phyloP scores from a whole-genome alignment of 2,888 invertebrate genomes.

The Helleia helle region DNA sequence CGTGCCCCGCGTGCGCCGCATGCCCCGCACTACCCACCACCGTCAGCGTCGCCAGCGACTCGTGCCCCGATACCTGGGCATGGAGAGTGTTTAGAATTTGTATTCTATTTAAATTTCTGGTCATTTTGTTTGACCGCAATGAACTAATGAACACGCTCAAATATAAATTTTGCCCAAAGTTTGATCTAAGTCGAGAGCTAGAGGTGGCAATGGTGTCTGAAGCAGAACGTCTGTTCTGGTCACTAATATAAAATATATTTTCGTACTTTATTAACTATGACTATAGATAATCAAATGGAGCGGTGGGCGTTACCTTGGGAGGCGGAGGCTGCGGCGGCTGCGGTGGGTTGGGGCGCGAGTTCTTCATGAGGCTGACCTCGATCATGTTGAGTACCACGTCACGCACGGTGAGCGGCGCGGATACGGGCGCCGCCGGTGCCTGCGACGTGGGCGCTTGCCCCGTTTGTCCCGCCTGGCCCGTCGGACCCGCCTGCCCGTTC shows the following conservation, averaged over 20 bases:
- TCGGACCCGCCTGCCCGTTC: slow-evolving; percentile 38
- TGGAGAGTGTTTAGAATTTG: too few relatives aligned
- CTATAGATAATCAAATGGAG: background rate
- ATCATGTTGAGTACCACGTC: slow-evolving; percentile 89
- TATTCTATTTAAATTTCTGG: too few relatives aligned
- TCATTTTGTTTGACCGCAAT: too few relatives aligned
- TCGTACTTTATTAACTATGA: background rate
- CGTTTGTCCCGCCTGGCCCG: slow-evolving; percentile 27
- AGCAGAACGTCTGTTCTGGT: too few relatives aligned
- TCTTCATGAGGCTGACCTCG: slow-evolving; percentile 84
- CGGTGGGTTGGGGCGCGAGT: slow-evolving; percentile 51
- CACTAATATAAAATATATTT: too few relatives aligned
- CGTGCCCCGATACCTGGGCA: slow-evolving; percentile 48
- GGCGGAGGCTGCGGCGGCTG: slow-evolving; percentile 21
- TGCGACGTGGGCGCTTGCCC: slow-evolving; percentile 26
- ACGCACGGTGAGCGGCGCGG: slow-evolving; percentile 80
- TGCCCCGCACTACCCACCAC: slow-evolving; percentile 69
- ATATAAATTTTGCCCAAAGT: too few relatives aligned
- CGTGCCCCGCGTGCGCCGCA: slow-evolving; percentile 19
- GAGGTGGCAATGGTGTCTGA: too few relatives aligned
- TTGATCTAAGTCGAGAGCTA: too few relatives aligned
- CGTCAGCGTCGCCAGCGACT: slow-evolving; percentile 78
- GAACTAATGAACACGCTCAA: too few relatives aligned
- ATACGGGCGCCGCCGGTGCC: slow-evolving; percentile 37
- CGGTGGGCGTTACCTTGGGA: slow-evolving; percentile 16